A percentile compares a stretch with the other conserved stretches of the same genome.
Evolutionary conservation across 2,888 invertebrate species (phyloP).

Genomic region (Drosophila gaucha): DNA sequence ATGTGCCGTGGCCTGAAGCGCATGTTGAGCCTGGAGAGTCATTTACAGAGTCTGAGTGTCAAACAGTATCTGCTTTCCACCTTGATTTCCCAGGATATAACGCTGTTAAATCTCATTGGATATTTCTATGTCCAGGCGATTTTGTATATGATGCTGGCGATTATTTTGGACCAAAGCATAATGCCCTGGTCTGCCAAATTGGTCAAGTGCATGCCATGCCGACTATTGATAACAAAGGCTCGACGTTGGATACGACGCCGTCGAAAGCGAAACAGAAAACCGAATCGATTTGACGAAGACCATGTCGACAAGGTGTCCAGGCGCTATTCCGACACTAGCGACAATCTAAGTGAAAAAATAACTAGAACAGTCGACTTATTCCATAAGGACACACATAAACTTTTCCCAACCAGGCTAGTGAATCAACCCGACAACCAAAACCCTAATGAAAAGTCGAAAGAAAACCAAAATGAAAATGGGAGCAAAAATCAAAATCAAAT

Average conservation of each 20-base stretch:
- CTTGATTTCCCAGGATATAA: constrained; percentile 10
- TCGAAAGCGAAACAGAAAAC: neutral
- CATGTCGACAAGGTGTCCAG: neutral
- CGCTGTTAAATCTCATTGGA: constrained; percentile 25
- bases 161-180: constrained; percentile 24
- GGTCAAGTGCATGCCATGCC: constrained; percentile 11
- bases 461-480: too few relatives aligned
- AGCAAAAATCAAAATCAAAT: too few relatives aligned
- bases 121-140: constrained; percentile 41
- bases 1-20: constrained; percentile 40
- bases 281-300: neutral
- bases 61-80: constrained; percentile 21
- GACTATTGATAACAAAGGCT: neutral
- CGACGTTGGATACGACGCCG: neutral
- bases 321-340: neutral
- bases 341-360: too few relatives aligned
- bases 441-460: too few relatives aligned
- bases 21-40: constrained; percentile 29
- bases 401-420: too few relatives aligned
- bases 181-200: neutral
- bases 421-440: too few relatives aligned
- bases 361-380: too few relatives aligned
- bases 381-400: too few relatives aligned
- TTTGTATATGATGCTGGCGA: constrained; percentile 26
- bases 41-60: neutral